phyloP scores from a whole-genome alignment of 1,140 invertebrate genomes.

The Trachymyrmex cornetzi region DNA sequence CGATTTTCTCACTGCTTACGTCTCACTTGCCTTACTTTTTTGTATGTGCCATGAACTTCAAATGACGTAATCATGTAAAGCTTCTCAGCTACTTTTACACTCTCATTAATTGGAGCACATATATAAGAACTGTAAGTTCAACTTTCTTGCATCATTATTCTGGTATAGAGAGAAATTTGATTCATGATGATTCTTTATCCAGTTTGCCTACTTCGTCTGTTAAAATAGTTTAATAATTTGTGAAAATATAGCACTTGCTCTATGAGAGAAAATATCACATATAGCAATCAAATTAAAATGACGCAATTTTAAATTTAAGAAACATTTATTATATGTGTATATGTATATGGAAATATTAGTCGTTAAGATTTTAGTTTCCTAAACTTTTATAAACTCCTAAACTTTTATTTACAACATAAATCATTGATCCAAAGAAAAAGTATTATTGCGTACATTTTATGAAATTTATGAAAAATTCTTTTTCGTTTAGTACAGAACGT shows the following conservation, averaged over 20 bases:
- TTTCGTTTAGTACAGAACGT: neutral
- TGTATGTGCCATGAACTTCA: no score
- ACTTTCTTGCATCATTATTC: neutral
- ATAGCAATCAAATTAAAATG: constrained; percentile 13
- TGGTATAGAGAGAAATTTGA: no score
- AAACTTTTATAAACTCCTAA: neutral
- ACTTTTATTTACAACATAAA: neutral
- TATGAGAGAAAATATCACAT: neutral
- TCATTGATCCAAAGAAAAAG: neutral
- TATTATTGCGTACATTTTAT: neutral
- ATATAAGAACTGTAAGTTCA: constrained; percentile 34
- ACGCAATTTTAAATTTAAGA: neutral
- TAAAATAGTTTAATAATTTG: neutral
- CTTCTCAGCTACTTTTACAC: constrained; percentile 64
- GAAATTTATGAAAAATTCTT: neutral
- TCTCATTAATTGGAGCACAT: constrained; percentile 7
- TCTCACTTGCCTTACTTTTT: no score
- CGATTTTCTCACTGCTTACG: no score
- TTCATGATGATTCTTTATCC: no score
- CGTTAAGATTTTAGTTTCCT: neutral
- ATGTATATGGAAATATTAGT: neutral
- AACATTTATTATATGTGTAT: neutral
- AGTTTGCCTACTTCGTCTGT: neutral
- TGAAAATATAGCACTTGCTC: neutral
- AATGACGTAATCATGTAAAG: constrained; percentile 66